Evolutionary conservation across 2,797 vertebrate genomes (phyloP).

Genomic region (Hyperoplus immaculatus): DNA sequence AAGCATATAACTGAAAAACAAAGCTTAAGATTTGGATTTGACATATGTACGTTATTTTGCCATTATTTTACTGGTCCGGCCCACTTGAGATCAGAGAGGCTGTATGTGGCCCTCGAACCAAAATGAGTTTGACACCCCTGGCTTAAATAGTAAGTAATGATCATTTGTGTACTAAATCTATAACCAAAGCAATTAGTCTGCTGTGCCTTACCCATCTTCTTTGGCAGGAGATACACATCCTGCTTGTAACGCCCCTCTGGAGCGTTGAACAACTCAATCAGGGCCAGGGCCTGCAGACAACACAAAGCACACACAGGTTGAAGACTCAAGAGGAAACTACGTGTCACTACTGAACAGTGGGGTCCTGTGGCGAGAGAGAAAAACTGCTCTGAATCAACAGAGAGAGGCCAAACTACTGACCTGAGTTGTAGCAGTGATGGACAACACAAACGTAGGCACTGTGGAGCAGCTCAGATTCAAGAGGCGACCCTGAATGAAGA

Average conservation of each 20-base stretch:
- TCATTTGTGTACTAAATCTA: not conserved
- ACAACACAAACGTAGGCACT: conserved; percentile 97
- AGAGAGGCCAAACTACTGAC: conserved; percentile 69
- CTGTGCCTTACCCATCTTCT: conserved; percentile 94
- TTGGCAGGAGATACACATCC: conserved; percentile 97
- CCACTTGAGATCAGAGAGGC: too few species aligned
- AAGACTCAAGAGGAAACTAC: conserved; percentile 1
- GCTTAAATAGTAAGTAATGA: not conserved
- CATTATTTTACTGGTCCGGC: too few species aligned
- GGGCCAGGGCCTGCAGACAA: conserved; percentile 90
- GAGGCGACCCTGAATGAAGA: conserved; percentile 90
- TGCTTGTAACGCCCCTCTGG: conserved; percentile 98
- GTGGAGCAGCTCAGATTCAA: conserved; percentile 99
- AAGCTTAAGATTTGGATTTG: too few species aligned
- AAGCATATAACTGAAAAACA: too few species aligned
- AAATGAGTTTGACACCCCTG: too few species aligned
- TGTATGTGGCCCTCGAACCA: too few species aligned
- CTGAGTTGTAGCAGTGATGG: conserved; percentile 99
- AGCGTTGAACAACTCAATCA: conserved; percentile 97
- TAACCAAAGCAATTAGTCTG: not conserved
- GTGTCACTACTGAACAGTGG: conserved; percentile 5
- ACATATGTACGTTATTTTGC: too few species aligned
- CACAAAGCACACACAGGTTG: conserved; percentile 22
- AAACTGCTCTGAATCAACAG: not conserved
- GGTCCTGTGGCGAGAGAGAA: not conserved